Conservation (phyloP, 2,797 vertebrate genomes). For the Ctenosaura bakeri region DNA sequence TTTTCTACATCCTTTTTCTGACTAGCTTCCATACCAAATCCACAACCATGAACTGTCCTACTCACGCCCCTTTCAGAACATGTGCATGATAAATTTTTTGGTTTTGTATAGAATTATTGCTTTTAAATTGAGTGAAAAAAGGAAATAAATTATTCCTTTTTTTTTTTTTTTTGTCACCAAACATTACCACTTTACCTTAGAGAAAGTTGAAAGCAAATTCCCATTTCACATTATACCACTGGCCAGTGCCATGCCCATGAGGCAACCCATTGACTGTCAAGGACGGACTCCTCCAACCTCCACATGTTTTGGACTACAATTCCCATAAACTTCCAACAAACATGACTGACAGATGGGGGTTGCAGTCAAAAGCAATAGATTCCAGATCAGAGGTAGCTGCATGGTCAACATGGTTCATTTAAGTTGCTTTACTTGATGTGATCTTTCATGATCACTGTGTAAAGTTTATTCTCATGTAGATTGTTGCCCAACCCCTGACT, state of each 20-base stretch:
- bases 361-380: background rate
- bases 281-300: background rate
- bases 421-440: constrained; percentile 7
- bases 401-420: background rate
- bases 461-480: constrained; percentile 45
- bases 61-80: background rate
- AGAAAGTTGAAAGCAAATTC: constrained; percentile 34
- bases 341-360: background rate
- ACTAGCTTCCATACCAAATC: constrained; percentile 35
- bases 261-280: background rate
- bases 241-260: background rate
- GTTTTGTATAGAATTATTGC: too few species aligned
- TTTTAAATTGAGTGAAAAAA: too few species aligned
- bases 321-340: background rate
- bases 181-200: background rate
- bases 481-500: constrained; percentile 46
- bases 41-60: constrained; percentile 23
- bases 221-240: constrained; percentile 30
- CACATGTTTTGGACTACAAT: constrained; percentile 5
- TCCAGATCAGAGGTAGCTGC: background rate
- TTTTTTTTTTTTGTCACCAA: background rate
- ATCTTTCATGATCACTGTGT: constrained; percentile 40
- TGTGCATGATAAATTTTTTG: too few species aligned
- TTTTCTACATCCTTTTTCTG: constrained; percentile 36
- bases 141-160: background rate